These are phyloP conservation scores for Oxytorus armatus DNA, from an alignment of 2,888 invertebrate species.

Conservation along the genomic window DNA sequence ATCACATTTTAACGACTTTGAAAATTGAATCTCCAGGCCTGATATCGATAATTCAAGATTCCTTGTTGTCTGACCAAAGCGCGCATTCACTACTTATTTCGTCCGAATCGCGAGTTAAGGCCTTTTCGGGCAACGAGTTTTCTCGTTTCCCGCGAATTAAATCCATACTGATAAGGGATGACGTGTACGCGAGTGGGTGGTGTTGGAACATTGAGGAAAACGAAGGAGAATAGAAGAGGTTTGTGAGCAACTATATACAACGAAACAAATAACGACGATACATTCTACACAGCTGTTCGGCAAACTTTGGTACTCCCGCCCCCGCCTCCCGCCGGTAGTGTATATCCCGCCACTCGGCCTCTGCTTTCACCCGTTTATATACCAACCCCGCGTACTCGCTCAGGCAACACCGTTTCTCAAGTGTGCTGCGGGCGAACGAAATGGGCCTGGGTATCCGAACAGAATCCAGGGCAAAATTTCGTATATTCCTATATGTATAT, in stretches of 20 bases:
- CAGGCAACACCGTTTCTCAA: constrained; percentile 37
- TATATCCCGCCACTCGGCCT: constrained; percentile 34
- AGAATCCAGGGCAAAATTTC: constrained; percentile 50
- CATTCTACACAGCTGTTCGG: constrained; percentile 79
- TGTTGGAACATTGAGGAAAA: constrained; percentile 35
- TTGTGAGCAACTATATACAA: constrained; percentile 65
- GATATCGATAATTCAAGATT: neutral
- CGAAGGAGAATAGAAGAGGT: constrained; percentile 47
- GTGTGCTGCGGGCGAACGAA: constrained; percentile 40
- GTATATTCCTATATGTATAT: neutral
- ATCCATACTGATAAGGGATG: constrained; percentile 1
- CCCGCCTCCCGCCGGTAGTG: constrained; percentile 49
- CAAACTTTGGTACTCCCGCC: constrained; percentile 73
- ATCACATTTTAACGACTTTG: too few relatives aligned
- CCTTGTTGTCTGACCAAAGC: constrained; percentile 22
- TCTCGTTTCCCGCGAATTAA: constrained; percentile 15
- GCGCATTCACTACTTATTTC: constrained; percentile 32
- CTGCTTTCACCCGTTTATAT: constrained; percentile 25
- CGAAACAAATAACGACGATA: constrained; percentile 79
- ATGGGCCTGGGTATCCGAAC: constrained; percentile 44
- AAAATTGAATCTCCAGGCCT: too few relatives aligned
- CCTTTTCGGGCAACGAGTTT: constrained; percentile 24
- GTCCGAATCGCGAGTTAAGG: neutral
- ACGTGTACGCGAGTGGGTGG: constrained; percentile 6
- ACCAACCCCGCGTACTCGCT: constrained; percentile 25